Percentiles rank a stretch among this genome's conserved stretches.
Evolutionary conservation across 2,797 vertebrate species (phyloP).

Genomic region (Sternotherus odoratus): DNA sequence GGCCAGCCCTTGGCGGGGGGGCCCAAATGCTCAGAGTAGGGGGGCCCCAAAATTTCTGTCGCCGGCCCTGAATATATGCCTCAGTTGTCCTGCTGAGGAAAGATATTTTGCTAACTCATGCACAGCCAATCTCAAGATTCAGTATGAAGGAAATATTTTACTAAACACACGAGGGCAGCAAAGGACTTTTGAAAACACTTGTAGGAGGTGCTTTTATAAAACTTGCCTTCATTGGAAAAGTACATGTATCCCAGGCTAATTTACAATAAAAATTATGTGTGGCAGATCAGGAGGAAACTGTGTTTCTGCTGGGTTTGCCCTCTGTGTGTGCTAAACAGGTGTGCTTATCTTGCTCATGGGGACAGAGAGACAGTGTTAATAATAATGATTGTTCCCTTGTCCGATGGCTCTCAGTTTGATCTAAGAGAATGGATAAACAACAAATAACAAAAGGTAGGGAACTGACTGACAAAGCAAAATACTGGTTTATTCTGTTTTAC

Average conservation of each 20-base stretch:
- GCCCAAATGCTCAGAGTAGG: too few relatives aligned
- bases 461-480: not conserved
- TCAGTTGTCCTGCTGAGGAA: not conserved
- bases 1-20: too few relatives aligned
- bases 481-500: not conserved
- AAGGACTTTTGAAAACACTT: conserved; percentile 49
- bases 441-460: rapidly evolving
- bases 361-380: not conserved
- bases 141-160: not conserved
- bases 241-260: not conserved
- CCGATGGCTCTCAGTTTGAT: not conserved
- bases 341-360: conserved; percentile 5
- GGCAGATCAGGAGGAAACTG: not conserved
- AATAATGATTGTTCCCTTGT: not conserved
- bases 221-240: not conserved
- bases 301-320: not conserved
- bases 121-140: not conserved
- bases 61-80: not conserved
- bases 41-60: too few relatives aligned
- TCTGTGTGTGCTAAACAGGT: not conserved
- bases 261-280: not conserved
- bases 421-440: not conserved
- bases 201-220: not conserved
- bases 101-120: not conserved
- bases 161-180: conserved; percentile 77